phyloP scores from a whole-genome alignment of 2,113 vertebrate genomes.

The Leucosticte australis region DNA sequence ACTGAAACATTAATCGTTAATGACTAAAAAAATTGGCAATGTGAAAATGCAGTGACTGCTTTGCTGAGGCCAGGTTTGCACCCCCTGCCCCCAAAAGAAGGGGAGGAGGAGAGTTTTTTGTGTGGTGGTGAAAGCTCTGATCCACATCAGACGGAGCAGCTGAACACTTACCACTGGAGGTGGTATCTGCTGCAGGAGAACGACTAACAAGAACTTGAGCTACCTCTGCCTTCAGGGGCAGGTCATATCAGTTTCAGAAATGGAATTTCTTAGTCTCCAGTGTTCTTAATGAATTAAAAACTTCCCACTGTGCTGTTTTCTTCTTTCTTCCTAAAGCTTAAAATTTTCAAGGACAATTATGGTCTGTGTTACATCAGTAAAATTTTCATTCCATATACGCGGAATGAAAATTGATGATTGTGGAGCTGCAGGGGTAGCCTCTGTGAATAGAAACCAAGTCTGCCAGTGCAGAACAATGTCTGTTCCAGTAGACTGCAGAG shows the following conservation, averaged over 20 bases:
- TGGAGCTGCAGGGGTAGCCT: not conserved
- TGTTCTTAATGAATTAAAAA: not conserved
- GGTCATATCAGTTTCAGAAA: not conserved
- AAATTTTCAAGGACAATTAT: not conserved
- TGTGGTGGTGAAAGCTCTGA: not conserved
- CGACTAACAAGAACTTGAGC: not conserved
- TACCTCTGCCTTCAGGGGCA: not conserved
- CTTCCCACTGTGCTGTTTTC: not conserved
- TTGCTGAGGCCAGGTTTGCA: not conserved
- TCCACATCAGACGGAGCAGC: not conserved
- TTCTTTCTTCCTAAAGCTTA: not conserved
- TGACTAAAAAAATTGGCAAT: too few species aligned
- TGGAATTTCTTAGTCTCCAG: not conserved
- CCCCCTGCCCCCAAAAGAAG: not conserved
- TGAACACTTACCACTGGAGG: not conserved
- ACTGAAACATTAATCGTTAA: not conserved
- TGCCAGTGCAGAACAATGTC: not conserved
- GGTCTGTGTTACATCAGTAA: not conserved
- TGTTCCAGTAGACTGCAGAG: not conserved
- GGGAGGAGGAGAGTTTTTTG: not conserved
- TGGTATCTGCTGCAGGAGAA: not conserved
- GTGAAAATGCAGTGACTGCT: not conserved
- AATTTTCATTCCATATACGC: not conserved
- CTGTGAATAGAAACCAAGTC: not conserved
- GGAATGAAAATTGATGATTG: too few species aligned